Conservation (phyloP, 1,140 invertebrate species). For the Coboldia fuscipes region DNA sequence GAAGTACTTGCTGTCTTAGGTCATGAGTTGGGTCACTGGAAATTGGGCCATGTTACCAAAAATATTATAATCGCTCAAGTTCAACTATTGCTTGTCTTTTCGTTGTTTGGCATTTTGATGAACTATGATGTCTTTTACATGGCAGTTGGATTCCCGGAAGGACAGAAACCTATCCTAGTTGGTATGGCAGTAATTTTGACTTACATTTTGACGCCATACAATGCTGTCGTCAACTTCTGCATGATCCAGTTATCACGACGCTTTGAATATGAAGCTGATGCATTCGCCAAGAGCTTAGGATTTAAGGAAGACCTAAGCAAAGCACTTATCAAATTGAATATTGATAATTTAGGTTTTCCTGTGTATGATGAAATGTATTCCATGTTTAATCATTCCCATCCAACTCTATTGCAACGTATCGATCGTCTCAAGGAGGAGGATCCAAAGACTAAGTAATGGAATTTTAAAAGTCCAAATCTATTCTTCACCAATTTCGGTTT, state of each 20-base stretch:
- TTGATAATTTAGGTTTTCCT: conserved; percentile 89
- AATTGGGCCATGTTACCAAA: conserved; percentile 74
- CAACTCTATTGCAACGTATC: conserved; percentile 81
- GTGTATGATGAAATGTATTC: conserved; percentile 80
- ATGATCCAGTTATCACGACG: conserved; percentile 43
- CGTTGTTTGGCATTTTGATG: conserved; percentile 70
- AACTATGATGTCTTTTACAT: conserved; percentile 56
- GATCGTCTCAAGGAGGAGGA: conserved; percentile 18
- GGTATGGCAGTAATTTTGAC: conserved; percentile 81
- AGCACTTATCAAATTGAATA: conserved; percentile 79
- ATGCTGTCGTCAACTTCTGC: conserved; percentile 55
- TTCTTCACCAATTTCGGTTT: too few relatives aligned
- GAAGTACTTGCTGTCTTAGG: conserved; percentile 90
- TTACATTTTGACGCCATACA: conserved; percentile 83
- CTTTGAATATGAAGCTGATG: conserved; percentile 96
- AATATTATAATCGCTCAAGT: conserved; percentile 68
- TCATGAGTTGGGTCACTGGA: conserved; percentile 98
- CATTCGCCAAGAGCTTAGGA: conserved; percentile 66
- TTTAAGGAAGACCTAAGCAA: conserved; percentile 44
- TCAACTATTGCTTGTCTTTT: conserved; percentile 55
- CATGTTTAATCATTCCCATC: conserved; percentile 89
- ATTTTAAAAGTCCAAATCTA: too few relatives aligned
- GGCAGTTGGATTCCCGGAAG: conserved; percentile 66
- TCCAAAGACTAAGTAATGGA: too few relatives aligned
- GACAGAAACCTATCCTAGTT: conserved; percentile 67